Percentiles rank a stretch among this genome's conserved stretches.
Conservation (phyloP, 2,797 vertebrate species). For the Typhlichthys subterraneus region DNA sequence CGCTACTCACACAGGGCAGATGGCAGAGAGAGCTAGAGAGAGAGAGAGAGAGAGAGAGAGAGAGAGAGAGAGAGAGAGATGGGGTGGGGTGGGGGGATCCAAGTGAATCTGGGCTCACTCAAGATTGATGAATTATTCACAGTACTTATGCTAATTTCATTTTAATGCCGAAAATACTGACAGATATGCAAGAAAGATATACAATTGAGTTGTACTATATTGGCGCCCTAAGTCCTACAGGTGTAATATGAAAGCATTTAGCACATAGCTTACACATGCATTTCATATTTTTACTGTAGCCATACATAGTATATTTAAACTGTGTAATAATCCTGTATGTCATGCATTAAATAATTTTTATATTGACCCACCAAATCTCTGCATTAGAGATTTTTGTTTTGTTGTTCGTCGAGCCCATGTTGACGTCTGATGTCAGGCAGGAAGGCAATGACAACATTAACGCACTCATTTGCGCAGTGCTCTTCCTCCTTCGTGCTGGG, state of each 20-base stretch:
- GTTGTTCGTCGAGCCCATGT: constrained; percentile 55
- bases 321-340: constrained; percentile 65
- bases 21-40: constrained; percentile 33
- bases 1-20: constrained; percentile 72
- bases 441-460: constrained; percentile 70
- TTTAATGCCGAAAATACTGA: constrained; percentile 73
- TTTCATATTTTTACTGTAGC: constrained; percentile 48
- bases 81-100: constrained; percentile 9
- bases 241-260: constrained; percentile 34
- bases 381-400: constrained; percentile 50
- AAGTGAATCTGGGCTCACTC: constrained; percentile 76
- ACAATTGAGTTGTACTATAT: constrained; percentile 24
- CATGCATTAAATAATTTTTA: constrained; percentile 65
- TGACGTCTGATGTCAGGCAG: constrained; percentile 72
- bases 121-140: constrained; percentile 83
- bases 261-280: constrained; percentile 12
- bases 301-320: constrained; percentile 53
- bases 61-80: constrained; percentile 32
- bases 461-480: constrained; percentile 75
- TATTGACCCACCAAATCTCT: constrained; percentile 69
- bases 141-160: constrained; percentile 82
- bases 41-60: constrained; percentile 20
- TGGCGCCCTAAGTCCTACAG: constrained; percentile 25
- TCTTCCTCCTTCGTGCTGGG: constrained; percentile 73
- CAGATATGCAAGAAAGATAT: constrained; percentile 60